Base-by-base conservation (phyloP, 1,140 invertebrate genomes). In the Drosophila arizonae region DNA sequence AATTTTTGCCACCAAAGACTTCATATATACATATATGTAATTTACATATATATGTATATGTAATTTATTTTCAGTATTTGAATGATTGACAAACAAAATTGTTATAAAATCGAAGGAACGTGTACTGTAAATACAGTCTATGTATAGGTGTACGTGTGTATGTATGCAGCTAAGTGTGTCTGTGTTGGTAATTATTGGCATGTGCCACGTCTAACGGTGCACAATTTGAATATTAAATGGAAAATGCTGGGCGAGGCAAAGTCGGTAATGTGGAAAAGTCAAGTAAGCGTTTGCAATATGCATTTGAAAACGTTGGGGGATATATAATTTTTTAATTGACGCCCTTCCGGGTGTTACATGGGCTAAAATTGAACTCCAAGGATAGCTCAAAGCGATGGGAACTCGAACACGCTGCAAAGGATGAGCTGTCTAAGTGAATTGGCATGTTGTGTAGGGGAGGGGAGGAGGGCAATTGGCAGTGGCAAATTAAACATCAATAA, bases 401-500 rank as follows among this genome's bases (percentile, higher is more conserved):
- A 73, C 33, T 15, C 15, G 43, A 68, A 68, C 65, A 73, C 56
- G 52, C 56, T 63, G 60, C 48, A 36, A 6, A 28, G 10, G 21
- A 36, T 50, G 58, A 46, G 17, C 43, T 46, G 43, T 11, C 36
- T 39, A 33, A 41, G 9, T 33, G 43, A n/a, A 41, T 11, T 10
- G 41, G 21, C 10, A 50, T 8, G 33, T 24, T 24, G 48, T 10
- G 17, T 2, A n/a, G 24, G n/a, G 11, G 28, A 4, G 45, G 15
- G 11, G 28, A 4, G 33, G n/a, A n/a, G 21, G 56, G 46, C 54
- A 33, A 15, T 51, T 24, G n/a, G 69, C 15, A 54, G 63, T 30
- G 21, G 57, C 64, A 72, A 73, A 69, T 73, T 57, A 24, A 28
- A 58, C 71, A 73, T 73, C 65, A 69, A 73, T 73, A 73, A 73